Base-by-base conservation (phyloP, 2,888 invertebrate species). In the Lacanobia oleracea region DNA sequence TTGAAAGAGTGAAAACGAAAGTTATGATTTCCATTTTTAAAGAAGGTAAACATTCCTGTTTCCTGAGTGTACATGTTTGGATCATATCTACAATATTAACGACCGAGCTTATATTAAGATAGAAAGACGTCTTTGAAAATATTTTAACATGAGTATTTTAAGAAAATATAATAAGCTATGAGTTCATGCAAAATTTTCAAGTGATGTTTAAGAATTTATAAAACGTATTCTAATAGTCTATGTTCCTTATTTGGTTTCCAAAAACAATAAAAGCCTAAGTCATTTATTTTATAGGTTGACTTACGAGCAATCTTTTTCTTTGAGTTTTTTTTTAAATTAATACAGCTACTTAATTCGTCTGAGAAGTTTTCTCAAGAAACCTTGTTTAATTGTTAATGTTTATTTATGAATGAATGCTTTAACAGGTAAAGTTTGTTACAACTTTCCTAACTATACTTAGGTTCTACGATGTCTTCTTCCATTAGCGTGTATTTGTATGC, bases 341-440 rank as follows among this genome's bases (percentile, higher is more conserved):
- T 43, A 7, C 16, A 33, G 14, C 48, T 74, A 63, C 21, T 74
- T 72, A 74, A 64, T 57, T 74, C 33, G 56, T 64, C 56, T 72
- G 56, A 23, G 43, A 72, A 57, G 43, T 75, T 72, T 64, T 64
- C 48, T 63, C 12, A 21, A 14, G 21, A 74, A 72, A 48, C 21
- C 9, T 50, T 40, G 23, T 43, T 62, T 21, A 54, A 40, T 21
- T 27, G 18, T 33, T 27, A 10, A 74, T 74, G 40, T 71, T 72
- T 60, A 72, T 72, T 71, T 60, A 45, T 53, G 23, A 60, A 33
- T 72, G 33, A 60, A 54, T 37, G 37, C n/a, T 37, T 45, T 45
- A 21, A 16, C 14, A 18, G 40, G 21, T 50, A 33, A 74, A 56
- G 12, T 56, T 63, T 43, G 14, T 48, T 62, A 33, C 7, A 72